Conservation (phyloP, 2,797 vertebrate genomes). For the Eospalax fontanierii region DNA sequence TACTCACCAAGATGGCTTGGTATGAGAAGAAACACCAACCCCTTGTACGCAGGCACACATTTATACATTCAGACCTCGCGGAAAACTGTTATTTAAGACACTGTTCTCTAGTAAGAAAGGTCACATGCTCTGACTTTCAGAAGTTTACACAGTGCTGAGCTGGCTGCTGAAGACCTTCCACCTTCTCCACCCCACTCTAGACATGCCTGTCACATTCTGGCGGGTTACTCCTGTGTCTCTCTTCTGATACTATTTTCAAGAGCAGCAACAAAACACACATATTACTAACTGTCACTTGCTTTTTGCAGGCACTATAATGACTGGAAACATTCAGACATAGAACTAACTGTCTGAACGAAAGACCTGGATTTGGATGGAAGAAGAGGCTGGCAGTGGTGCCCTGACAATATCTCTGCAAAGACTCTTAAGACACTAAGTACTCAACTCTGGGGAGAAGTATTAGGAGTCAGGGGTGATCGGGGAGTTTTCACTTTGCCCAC, state of each 20-base stretch:
- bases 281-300: background rate
- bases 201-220: too few species aligned
- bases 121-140: background rate
- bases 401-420: background rate
- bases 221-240: accelerated
- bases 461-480: accelerated
- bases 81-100: background rate
- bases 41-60: background rate
- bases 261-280: background rate
- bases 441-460: background rate
- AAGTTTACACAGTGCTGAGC: background rate
- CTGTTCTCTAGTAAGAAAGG: background rate
- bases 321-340: background rate
- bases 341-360: background rate
- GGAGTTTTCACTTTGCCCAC: background rate
- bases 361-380: background rate
- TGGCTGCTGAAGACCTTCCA: background rate
- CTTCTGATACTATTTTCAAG: background rate
- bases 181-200: accelerated
- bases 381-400: background rate
- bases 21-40: background rate
- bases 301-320: background rate
- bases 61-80: background rate
- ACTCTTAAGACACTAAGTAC: background rate
- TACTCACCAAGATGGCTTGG: background rate